Evolutionary conservation across 1,140 invertebrate species (phyloP).

Genomic region (Liolophura sinensis): DNA sequence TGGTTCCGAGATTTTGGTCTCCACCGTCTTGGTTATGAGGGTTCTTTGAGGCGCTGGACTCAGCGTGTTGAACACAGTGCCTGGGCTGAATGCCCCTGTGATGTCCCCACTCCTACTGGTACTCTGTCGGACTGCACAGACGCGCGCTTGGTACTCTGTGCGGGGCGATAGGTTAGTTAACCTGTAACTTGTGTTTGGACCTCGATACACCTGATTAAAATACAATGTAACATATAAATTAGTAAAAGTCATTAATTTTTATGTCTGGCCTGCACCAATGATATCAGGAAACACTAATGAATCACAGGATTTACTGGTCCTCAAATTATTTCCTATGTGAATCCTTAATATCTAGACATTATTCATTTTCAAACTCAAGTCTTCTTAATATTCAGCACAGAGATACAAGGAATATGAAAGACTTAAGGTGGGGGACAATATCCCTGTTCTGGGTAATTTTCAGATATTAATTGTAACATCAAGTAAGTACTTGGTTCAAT

Average conservation of each 20-base stretch:
- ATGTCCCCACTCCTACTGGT: conserved; percentile 61
- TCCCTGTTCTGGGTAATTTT: too few relatives aligned
- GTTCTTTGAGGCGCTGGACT: conserved; percentile 33
- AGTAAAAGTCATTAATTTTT: conserved; percentile 19
- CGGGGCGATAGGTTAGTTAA: conserved; percentile 71
- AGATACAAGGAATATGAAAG: too few relatives aligned
- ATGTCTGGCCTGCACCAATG: neutral
- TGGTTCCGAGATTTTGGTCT: conserved; percentile 38
- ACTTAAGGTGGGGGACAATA: too few relatives aligned
- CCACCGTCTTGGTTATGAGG: neutral
- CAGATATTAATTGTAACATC: too few relatives aligned
- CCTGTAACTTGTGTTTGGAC: conserved; percentile 67
- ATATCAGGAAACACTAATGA: neutral
- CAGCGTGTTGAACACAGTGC: conserved; percentile 63
- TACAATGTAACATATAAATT: conserved; percentile 8
- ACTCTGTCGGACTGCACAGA: conserved; percentile 72
- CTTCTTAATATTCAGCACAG: conserved; percentile 2
- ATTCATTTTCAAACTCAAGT: conserved; percentile 2
- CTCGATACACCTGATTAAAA: conserved; percentile 70
- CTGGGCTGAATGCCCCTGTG: conserved; percentile 69
- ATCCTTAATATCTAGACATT: neutral
- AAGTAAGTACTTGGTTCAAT: too few relatives aligned
- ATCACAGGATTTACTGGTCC: too few relatives aligned
- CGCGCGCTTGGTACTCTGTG: conserved; percentile 73
- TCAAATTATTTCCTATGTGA: neutral